Base-by-base conservation (phyloP, 2,888 invertebrate species). In the Platynereis dumerilii region DNA sequence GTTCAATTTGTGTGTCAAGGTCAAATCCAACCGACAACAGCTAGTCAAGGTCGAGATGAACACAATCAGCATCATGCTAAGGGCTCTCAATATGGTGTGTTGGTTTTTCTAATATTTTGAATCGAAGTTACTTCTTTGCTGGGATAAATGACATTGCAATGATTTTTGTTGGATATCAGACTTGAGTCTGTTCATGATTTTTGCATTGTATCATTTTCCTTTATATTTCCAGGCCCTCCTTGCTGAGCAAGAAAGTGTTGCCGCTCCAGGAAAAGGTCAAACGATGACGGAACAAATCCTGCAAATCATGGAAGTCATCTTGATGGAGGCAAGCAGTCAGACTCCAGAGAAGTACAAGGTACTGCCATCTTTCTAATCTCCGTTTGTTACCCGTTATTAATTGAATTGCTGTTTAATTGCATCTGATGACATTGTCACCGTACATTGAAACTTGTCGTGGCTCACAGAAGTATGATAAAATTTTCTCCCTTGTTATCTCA, bases 291-390 rank as follows among this genome's bases (percentile, higher is more conserved):
- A 96, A 82, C 94, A 96, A 82, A 86, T 96, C 66, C 86, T 96
- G 0, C 93, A 92, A 89, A 95, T 96, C 64, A 93, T 97, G 93
- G 96, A 97, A 85, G 92, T 92, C 0, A 92, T 97, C 65, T 86
- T 97, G 5, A 91, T 93, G 0, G 94, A 95, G 76, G 96, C 96
- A 0, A 92, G 95, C 2, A 91, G 91, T 61, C 92, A 94, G 78
- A 89, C 92, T 0, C 86, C 93, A 26, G 92, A 92, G 67, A 89
- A 91, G 2, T 96, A 95, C 72, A 80, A 77, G 34, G 82, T 82
- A 48, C 48, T 42, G 12, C 17, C 42, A 10, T 42, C 17, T 12
- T 42, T 42, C 10, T 42, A 42, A 42, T 42, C 10, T 12, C 10
- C 42, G 12, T 42, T 42, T 10, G 42, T 12, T 12, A 42, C 17